Evolutionary conservation across 2,797 vertebrate species (phyloP), one percentile per base, ranked within the genome.

Genomic region (Ispidina lecontei): DNA sequence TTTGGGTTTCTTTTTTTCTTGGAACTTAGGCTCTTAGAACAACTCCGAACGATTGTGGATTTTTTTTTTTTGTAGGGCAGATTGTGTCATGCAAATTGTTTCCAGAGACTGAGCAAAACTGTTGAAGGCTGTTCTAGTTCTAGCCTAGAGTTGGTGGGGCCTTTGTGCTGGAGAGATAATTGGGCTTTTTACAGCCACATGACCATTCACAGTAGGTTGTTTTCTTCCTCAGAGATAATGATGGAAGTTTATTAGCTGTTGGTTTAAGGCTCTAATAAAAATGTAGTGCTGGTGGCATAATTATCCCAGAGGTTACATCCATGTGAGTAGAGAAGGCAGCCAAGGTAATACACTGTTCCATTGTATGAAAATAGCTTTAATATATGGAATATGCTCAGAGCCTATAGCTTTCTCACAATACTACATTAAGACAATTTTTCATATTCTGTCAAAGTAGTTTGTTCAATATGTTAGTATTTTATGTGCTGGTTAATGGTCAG

Each of bases 91-190:
- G 91, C 70, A 93, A 74, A 81, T 95, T 89, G 52, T 93, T 98
- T 97, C 94, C 91, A 91, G 90, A 92, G 65, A 79, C 58, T 91
- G 82, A 96, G 64, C 94, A 94, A 87, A 92, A 58, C 89, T 71
- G 43, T 74, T 2, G 14, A 95, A 90, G 72, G 44, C 86, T 46
- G 28, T 68, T 87, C 47, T 84, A 71, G 78, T 94, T 93, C 60
- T 31, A 90, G 86, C 64, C 68, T 3, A 35, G 65, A 55, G 46
- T 78, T 71, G 29, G 75, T 72, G 56, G 54, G 54, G 80, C 76
- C 44, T 95, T 89, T 96, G 76, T 94, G 52, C 73, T 88, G 87
- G 59, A 31, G 25, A 39, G 65, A 94, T 87, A 97, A 96, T 85
- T 91, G 88, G 77, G 79, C 64, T 76, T 85, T 93, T 87, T 93